Percentiles rank a stretch among this genome's conserved stretches.
These are phyloP conservation scores for Tetropium fuscum DNA, from an alignment of 2,888 invertebrate genomes.

Conservation along the genomic window DNA sequence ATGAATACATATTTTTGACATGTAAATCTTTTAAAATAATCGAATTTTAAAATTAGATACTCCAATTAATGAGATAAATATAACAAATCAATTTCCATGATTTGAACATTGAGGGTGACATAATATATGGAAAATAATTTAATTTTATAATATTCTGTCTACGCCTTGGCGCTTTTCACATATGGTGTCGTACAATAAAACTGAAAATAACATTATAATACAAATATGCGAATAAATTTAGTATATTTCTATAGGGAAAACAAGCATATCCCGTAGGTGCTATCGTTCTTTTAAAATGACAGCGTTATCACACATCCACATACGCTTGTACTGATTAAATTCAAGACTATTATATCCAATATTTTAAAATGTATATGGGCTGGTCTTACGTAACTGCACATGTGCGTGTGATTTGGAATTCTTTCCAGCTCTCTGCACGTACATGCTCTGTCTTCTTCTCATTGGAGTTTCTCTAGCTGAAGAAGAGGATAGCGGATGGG, in stretches of 20 bases:
- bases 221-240: constrained; percentile 60
- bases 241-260: constrained; percentile 63
- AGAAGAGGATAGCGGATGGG: background rate
- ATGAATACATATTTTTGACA: too few species aligned
- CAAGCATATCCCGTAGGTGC: constrained; percentile 61
- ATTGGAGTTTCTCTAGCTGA: background rate
- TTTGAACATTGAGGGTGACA: constrained; percentile 11
- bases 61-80: too few species aligned
- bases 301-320: constrained; percentile 63
- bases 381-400: constrained; percentile 50
- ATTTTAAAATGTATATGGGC: constrained; percentile 58
- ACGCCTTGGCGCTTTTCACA: constrained; percentile 16
- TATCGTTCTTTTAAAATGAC: constrained; percentile 66
- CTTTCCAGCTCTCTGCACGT: constrained; percentile 9
- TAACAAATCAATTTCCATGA: constrained; percentile 18
- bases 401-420: constrained; percentile 56
- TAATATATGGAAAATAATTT: constrained; percentile 17
- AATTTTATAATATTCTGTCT: constrained; percentile 18
- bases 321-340: constrained; percentile 65
- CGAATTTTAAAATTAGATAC: too few species aligned
- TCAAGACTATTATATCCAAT: constrained; percentile 60
- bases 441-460: background rate
- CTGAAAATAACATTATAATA: constrained; percentile 57
- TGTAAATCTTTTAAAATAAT: too few species aligned
- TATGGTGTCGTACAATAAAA: constrained; percentile 41